Evolutionary conservation across 1,140 invertebrate genomes (phyloP).

Genomic region (Octopus sinensis): DNA sequence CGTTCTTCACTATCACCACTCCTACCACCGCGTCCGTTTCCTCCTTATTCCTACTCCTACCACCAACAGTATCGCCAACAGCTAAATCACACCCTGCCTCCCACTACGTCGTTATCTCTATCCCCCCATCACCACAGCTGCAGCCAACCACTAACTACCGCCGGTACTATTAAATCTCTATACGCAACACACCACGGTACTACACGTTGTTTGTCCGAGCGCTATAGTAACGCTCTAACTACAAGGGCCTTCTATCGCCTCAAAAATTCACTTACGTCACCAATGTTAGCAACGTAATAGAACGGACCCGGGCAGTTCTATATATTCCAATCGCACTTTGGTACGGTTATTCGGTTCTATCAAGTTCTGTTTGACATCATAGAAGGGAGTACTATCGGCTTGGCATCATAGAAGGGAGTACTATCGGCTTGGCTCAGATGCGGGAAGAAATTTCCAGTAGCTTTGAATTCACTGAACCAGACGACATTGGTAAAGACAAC

Average conservation of each 20-base stretch:
- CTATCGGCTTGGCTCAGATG: too few species aligned
- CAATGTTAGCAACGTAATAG: too few species aligned
- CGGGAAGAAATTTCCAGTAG: too few species aligned
- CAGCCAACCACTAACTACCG: background rate
- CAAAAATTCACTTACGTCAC: too few species aligned
- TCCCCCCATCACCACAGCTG: background rate
- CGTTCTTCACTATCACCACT: too few species aligned
- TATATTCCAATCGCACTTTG: too few species aligned
- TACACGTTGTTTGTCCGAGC: background rate
- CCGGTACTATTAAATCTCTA: background rate
- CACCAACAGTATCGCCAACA: background rate
- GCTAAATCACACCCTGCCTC: background rate
- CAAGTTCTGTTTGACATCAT: too few species aligned
- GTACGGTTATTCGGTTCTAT: too few species aligned
- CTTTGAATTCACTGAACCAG: background rate
- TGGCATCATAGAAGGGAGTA: too few species aligned
- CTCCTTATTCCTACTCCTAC: background rate
- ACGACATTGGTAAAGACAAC: background rate
- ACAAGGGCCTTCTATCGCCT: background rate
- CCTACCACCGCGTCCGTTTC: background rate
- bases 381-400: too few species aligned
- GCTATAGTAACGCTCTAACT: background rate
- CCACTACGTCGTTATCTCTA: background rate
- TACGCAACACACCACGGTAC: background rate
- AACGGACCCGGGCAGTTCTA: too few species aligned